phyloP scores from a whole-genome alignment of 2,113 vertebrate genomes.

The Odocoileus hemionus region DNA sequence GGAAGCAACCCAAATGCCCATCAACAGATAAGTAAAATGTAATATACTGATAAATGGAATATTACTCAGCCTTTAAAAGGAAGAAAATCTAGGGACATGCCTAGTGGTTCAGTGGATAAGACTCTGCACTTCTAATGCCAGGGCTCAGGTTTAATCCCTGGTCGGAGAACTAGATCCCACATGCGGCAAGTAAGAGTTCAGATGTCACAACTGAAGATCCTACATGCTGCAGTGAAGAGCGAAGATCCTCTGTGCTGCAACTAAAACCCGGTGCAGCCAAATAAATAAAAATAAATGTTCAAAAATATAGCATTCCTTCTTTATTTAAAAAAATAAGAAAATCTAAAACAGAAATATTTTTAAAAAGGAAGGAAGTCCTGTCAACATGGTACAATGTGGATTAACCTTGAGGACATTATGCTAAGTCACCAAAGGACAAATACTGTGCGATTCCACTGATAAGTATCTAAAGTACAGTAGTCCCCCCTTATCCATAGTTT shows the following conservation, averaged over 20 bases:
- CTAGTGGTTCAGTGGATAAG: not conserved
- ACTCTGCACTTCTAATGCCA: not conserved
- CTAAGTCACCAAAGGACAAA: not conserved
- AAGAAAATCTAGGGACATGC: not conserved
- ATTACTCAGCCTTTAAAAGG: not conserved
- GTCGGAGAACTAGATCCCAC: not conserved
- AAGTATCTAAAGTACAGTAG: not conserved
- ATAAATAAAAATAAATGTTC: not conserved
- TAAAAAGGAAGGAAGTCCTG: not conserved
- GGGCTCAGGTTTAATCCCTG: not conserved
- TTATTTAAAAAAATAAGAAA: not conserved
- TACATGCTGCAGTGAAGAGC: not conserved
- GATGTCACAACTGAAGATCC: not conserved
- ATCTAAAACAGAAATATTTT: not conserved
- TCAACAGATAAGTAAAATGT: not conserved
- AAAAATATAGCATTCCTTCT: not conserved
- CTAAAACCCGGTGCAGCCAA: not conserved
- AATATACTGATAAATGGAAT: not conserved
- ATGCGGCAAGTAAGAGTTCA: not conserved
- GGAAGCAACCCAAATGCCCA: not conserved
- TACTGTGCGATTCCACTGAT: not conserved
- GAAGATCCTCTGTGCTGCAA: not conserved
- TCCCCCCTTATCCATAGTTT: not conserved
- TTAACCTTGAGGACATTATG: not conserved
- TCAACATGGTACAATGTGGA: not conserved